Conservation (phyloP, 2,797 vertebrate genomes). For the Delichon dasypus region DNA sequence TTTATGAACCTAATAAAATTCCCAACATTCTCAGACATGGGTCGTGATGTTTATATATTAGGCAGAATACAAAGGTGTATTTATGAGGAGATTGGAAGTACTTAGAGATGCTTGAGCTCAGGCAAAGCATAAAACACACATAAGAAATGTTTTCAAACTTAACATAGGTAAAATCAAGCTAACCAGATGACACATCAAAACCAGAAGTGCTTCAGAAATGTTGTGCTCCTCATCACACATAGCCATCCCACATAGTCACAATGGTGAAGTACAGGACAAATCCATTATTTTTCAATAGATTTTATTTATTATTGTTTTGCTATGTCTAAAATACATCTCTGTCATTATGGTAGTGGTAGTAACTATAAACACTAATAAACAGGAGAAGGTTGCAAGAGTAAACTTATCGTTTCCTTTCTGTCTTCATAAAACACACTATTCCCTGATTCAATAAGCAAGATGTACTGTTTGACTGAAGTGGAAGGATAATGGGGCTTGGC, state of each 20-base stretch:
- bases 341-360: not conserved
- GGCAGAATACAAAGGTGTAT: constrained; percentile 77
- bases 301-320: not conserved
- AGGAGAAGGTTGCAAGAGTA: not conserved
- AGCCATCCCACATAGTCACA: not conserved
- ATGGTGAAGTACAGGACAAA: not conserved
- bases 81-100: constrained; percentile 71
- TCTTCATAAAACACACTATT: constrained; percentile 21
- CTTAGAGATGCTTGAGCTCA: constrained; percentile 50
- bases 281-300: not conserved
- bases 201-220: not conserved
- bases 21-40: constrained; percentile 80
- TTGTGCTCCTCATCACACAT: not conserved
- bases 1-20: constrained; percentile 83
- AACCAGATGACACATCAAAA: not conserved
- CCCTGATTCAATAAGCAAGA: constrained; percentile 39
- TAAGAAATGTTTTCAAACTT: not conserved
- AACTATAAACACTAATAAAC: not conserved
- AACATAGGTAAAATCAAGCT: not conserved
- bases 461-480: constrained; percentile 27
- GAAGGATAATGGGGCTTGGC: constrained; percentile 12
- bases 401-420: not conserved
- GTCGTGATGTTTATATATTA: constrained; percentile 75
- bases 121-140: not conserved
- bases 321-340: not conserved